Base-by-base conservation (phyloP, 2,888 invertebrate species). In the Limnephilus lunatus region DNA sequence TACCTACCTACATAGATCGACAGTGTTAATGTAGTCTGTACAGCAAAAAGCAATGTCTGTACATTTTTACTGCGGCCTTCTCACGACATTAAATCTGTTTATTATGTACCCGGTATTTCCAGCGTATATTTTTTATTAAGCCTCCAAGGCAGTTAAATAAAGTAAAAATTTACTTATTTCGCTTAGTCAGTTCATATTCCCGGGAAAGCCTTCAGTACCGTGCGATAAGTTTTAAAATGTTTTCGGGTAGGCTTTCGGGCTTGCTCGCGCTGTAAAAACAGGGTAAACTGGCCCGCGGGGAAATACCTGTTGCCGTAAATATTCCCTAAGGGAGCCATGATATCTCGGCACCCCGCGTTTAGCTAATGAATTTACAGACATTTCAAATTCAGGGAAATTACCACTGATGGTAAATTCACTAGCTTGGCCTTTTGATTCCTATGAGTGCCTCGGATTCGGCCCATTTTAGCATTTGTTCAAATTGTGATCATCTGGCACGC, bases 301-400 rank as follows among this genome's bases (percentile, higher is more conserved):
- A 82, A 82, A 82, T 82, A 30, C 82, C 82, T 82, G 32, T 32
- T 82, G 53, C 32, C 30, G 31, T 82, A n/a, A 82, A 82, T 82
- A 82, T 82, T 82, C 30, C 32, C 82, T 31, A 32, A 82, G 82
- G 30, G 82, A 82, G 82, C 32, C 31, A 25, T 82, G 32, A 82
- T 68, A 68, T 68, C 53, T 82, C 82, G 82, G 31, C 82, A 82
- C 82, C 31, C 31, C 32, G 82, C 31, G 82, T 82, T 82, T 82
- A 31, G 31, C 15, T 82, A 82, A 82, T 82, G 82, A 82, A 82
- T 82, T 82, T 82, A 82, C 82, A 25, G 31, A 82, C 82, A 25
- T 68, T 68, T 7, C 0, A 31, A 82, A 82, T 82, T 82, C 82
- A 12, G 31, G 82, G 11, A 31, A 82, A 82, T 82, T 82, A 68